A percentile compares a stretch with the other conserved stretches of the same genome.
Evolutionary conservation across 2,797 vertebrate genomes (phyloP).

Genomic region (Carduelis carduelis): DNA sequence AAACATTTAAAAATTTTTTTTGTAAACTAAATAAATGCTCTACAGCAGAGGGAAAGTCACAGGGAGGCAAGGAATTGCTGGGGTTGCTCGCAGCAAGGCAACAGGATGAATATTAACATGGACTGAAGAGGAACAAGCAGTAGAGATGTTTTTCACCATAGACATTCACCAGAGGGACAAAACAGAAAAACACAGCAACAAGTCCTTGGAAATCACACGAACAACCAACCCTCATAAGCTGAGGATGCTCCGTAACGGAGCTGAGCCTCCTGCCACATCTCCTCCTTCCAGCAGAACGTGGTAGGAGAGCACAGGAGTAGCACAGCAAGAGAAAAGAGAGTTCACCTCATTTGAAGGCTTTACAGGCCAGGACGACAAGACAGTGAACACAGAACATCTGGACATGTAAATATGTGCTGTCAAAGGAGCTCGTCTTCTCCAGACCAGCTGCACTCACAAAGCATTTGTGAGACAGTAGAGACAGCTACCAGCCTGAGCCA

Average conservation of each 20-base stretch:
- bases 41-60: background rate
- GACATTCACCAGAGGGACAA: background rate
- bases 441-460: background rate
- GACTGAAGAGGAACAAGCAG: background rate
- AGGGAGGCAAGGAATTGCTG: background rate
- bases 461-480: rapidly evolving
- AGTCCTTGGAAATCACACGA: rapidly evolving
- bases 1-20: too few relatives aligned
- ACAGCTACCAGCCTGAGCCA: background rate
- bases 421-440: background rate
- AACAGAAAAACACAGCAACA: background rate
- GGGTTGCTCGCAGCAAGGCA: background rate
- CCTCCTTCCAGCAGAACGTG: rapidly evolving
- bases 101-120: background rate
- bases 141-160: background rate
- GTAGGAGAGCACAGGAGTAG: background rate
- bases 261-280: background rate
- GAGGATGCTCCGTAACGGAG: rapidly evolving
- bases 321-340: background rate
- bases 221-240: background rate
- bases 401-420: background rate
- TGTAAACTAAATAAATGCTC: background rate
- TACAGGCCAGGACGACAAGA: background rate
- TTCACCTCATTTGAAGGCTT: background rate
- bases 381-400: rapidly evolving